These are phyloP conservation scores for Pseudorectes ferrugineus DNA, from an alignment of 2,113 vertebrate genomes.

Conservation along the genomic window DNA sequence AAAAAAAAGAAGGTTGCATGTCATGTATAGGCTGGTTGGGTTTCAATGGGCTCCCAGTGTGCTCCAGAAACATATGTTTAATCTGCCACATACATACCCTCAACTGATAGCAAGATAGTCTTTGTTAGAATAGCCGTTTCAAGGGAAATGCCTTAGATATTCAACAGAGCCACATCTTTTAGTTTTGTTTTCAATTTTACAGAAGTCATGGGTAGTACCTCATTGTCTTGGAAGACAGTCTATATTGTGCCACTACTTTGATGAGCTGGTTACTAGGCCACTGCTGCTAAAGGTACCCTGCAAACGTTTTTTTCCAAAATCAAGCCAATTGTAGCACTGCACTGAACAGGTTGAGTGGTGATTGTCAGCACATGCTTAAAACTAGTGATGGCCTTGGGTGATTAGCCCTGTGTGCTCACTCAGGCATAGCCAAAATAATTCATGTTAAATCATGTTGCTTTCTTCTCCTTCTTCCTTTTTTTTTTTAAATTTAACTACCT, in stretches of 20 bases:
- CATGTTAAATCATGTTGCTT: not conserved
- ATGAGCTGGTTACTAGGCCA: not conserved
- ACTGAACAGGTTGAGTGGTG: not conserved
- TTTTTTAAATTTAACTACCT: not conserved
- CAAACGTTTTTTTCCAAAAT: not conserved
- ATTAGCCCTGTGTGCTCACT: not conserved
- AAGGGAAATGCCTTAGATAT: not conserved
- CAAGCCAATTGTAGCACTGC: not conserved
- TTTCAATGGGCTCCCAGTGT: not conserved
- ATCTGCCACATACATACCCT: not conserved
- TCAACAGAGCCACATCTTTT: not conserved
- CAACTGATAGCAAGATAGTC: not conserved
- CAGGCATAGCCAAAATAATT: not conserved
- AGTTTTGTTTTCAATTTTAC: not conserved
- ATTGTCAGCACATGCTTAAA: not conserved
- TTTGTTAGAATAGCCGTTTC: not conserved
- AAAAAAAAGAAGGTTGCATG: not conserved
- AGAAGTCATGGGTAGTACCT: not conserved
- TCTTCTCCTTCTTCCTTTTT: not conserved
- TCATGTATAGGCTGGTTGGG: not conserved
- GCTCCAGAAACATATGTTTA: not conserved
- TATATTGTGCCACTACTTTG: not conserved
- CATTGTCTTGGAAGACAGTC: not conserved
- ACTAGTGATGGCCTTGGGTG: accelerated
- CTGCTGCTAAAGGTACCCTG: not conserved